Percentiles rank a stretch among this genome's conserved stretches.
These are phyloP conservation scores for Toxotes chatareus DNA, from an alignment of 2,113 vertebrate species.

Conservation along the genomic window DNA sequence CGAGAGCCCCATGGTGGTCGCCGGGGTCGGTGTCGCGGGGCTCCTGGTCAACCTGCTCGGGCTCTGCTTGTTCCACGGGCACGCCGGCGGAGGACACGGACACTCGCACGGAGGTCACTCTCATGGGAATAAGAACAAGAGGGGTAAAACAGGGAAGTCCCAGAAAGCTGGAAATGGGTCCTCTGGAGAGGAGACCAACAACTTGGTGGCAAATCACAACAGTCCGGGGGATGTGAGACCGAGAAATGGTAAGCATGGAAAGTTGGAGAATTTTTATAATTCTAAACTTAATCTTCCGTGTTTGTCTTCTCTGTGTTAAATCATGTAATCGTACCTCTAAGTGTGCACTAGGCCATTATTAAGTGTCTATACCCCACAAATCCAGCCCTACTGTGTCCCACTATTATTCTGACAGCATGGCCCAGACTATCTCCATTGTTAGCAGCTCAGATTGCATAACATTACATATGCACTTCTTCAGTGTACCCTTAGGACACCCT, in stretches of 20 bases:
- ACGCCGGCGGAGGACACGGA: slow-evolving; percentile 88
- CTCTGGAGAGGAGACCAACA: slow-evolving; percentile 93
- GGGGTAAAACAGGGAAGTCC: slow-evolving; percentile 63
- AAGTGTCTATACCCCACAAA: not conserved
- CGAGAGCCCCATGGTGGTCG: slow-evolving; percentile 88
- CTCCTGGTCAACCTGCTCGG: slow-evolving; percentile 96
- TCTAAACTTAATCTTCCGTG: not conserved
- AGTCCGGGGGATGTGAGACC: slow-evolving; percentile 85
- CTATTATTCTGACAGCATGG: slow-evolving; percentile 21
- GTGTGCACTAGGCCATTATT: not conserved
- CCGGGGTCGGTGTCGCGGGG: slow-evolving; percentile 90
- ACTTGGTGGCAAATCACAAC: slow-evolving; percentile 89
- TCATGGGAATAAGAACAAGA: slow-evolving; percentile 78
- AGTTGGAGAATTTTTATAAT: not conserved
- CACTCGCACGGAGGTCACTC: slow-evolving; percentile 89
- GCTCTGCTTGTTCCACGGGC: slow-evolving; percentile 94
- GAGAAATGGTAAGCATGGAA: slow-evolving; percentile 64
- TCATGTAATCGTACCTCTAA: not conserved
- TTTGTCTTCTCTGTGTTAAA: not conserved
- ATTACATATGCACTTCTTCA: not conserved
- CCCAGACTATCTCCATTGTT: slow-evolving; percentile 32
- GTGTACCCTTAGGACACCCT: not conserved
- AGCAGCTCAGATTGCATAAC: slow-evolving; percentile 51
- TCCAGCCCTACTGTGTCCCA: not conserved
- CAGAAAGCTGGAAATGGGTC: slow-evolving; percentile 74